Conservation (phyloP, 2,113 vertebrate genomes). For the Otocyon megalotis region DNA sequence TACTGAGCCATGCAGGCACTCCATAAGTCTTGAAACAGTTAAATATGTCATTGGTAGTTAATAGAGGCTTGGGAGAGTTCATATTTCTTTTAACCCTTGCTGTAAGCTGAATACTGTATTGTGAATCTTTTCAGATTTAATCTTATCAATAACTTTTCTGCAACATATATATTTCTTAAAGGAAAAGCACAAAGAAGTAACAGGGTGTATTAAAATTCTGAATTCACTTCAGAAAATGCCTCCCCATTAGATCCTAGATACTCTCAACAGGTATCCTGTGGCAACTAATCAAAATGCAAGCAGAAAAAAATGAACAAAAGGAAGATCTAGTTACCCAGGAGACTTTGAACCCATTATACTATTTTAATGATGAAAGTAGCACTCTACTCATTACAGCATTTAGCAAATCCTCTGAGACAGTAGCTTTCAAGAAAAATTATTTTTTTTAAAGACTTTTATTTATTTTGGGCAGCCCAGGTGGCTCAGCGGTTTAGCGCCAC, state of each 20-base stretch:
- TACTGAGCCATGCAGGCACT: too few species aligned
- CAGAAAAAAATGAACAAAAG: constrained; percentile 54
- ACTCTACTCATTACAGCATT: constrained; percentile 61
- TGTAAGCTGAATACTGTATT: constrained; percentile 8
- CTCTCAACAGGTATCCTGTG: constrained; percentile 53
- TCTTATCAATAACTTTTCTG: constrained; percentile 20
- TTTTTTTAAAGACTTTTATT: not conserved
- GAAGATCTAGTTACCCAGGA: constrained; percentile 49
- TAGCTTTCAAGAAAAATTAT: constrained; percentile 67
- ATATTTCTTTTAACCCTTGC: constrained; percentile 3
- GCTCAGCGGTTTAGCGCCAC: too few species aligned
- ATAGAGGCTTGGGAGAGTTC: not conserved
- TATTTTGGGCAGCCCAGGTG: too few species aligned
- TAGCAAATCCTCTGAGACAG: constrained; percentile 64
- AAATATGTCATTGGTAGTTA: not conserved
- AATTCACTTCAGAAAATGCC: not conserved
- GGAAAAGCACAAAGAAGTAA: constrained; percentile 31
- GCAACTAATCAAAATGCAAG: constrained; percentile 65
- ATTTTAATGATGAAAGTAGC: constrained; percentile 69
- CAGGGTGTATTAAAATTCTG: not conserved
- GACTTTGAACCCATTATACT: constrained; percentile 65
- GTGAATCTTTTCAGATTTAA: constrained; percentile 28
- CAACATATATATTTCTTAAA: constrained; percentile 7
- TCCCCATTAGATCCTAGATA: not conserved
- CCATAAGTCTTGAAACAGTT: not conserved